Conservation (phyloP, 2,888 invertebrate species). For the Nemurella pictetii region DNA sequence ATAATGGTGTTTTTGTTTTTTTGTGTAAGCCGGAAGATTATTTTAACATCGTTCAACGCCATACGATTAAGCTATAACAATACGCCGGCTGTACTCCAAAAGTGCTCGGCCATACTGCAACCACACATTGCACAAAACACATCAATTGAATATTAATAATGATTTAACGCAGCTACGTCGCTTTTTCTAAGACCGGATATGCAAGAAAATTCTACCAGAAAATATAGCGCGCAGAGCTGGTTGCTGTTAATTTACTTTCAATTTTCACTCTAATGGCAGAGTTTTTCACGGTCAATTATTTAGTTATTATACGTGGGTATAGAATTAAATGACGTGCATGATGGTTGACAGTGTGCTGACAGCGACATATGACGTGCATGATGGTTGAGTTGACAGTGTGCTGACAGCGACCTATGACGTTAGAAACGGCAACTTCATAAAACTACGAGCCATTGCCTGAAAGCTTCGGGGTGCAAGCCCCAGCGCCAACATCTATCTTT, state of each 20-base stretch:
- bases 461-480: too few species aligned
- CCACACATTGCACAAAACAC: background rate
- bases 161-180: background rate
- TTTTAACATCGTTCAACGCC: background rate
- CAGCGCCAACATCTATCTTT: too few species aligned
- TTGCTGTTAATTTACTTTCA: constrained; percentile 11
- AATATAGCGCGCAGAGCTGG: background rate
- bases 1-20: background rate
- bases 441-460: too few species aligned
- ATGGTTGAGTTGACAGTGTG: background rate
- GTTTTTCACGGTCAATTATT: constrained; percentile 12
- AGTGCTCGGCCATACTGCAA: too few species aligned
- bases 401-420: background rate
- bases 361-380: background rate
- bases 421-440: background rate
- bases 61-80: background rate
- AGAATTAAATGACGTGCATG: background rate
- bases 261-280: background rate
- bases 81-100: background rate
- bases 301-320: background rate
- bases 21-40: background rate
- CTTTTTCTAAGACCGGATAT: background rate
- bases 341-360: background rate
- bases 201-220: constrained; percentile 1
- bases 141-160: background rate